Evolutionary conservation across 1,140 invertebrate species (phyloP), one percentile per base, ranked within the genome.

Genomic region (Bradynema listronoti): DNA sequence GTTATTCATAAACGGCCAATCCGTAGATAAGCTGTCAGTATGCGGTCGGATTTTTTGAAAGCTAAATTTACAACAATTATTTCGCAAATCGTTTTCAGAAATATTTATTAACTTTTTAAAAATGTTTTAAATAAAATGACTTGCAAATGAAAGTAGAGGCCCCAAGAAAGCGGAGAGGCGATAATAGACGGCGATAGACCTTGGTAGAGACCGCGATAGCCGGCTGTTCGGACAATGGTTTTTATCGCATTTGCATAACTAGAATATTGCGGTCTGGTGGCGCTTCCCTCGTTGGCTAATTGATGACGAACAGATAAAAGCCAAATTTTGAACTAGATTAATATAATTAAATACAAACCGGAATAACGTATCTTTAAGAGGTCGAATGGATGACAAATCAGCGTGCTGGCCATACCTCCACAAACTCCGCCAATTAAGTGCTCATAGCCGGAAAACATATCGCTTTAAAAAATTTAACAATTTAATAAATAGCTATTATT

Each of bases 141-240:
- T 55, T 85, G 96, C 90, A 95, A 91, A 66, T 95, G 84, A 79
- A 98, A 98, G 80, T 98, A 99, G 60, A 92, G 86, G 25, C 94
- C 94, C 94, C 94, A 99, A 2, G 92, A 42, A 50, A 88, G 84
- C 5, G 91, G 91, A 7, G 93, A 91, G 52, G 94, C 94, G 84
- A 90, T 87, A 24, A 94, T 85, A 81, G 96, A 97, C 1, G 94
- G 88, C 25, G 87, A 85, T 16, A 95, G 86, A 65, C 94, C 92
- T 81, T 89, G 85, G 80, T 98, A 98, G 14, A 98, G 81, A 6
- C 93, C 94, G 47, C 83, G 83, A 33, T 93, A 80, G 29, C 93
- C 92, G 82, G 93, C 90, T 66, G 86, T 85, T 73, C 85, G 85
- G 32, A 88, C 84, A 67, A 98, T 95, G 39, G 87, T 87, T 53